phyloP scores from a whole-genome alignment of 2,797 vertebrate genomes.

The Lepidocolaptes lacrymiger region DNA sequence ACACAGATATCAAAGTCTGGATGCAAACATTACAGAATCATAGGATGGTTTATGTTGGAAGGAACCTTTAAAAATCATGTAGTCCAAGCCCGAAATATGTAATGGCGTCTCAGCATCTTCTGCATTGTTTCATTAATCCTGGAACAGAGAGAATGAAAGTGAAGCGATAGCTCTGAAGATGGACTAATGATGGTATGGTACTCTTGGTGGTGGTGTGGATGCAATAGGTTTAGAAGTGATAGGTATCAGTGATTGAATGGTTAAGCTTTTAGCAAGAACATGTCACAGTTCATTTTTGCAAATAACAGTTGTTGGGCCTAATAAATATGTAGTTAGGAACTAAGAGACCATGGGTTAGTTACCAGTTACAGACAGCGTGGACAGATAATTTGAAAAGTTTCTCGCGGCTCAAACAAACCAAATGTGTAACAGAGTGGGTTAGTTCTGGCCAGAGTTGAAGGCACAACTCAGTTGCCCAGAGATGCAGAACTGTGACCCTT shows the following conservation, averaged over 20 bases:
- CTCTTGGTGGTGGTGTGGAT: not conserved
- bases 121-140: not conserved
- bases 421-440: not conserved
- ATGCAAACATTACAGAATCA: not conserved
- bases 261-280: not conserved
- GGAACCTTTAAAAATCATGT: not conserved
- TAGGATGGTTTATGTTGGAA: not conserved
- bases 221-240: not conserved
- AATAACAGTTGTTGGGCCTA: not conserved
- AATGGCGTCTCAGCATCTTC: not conserved
- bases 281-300: not conserved
- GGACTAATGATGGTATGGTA: not conserved
- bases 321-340: not conserved
- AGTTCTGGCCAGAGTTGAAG: not conserved
- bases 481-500: not conserved
- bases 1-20: not conserved
- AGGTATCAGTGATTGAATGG: not conserved
- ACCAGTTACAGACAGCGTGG: not conserved
- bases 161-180: not conserved
- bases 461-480: not conserved
- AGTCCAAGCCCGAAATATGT: not conserved
- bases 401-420: not conserved
- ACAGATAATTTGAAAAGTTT: not conserved
- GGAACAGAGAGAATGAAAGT: not conserved
- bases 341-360: not conserved